Evolutionary conservation across 2,888 invertebrate species (phyloP), one percentile per base, ranked within the genome.

Genomic region (Caenorhabditis angaria): DNA sequence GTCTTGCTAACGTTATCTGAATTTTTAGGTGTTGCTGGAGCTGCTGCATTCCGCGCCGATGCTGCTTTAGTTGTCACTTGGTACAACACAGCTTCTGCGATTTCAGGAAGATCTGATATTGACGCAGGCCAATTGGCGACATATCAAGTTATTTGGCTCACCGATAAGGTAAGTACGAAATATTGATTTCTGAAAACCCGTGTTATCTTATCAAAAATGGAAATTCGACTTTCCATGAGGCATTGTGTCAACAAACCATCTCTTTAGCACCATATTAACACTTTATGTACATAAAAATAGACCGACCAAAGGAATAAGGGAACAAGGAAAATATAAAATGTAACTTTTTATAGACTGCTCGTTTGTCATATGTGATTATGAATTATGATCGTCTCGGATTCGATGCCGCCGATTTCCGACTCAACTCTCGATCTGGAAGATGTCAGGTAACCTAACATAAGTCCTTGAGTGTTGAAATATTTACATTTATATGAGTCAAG

Each of bases 361-460:
- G 86, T 65, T 78, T 86, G 53, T 94, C 95, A 0, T 99, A 96
- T 88, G 94, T 93, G 0, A 94, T 99, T 64, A 94, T 94, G 88
- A 97, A 97, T 90, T 99, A 97, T 88, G 91, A 92, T 61, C 92
- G 93, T 80, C 91, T 97, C 72, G 93, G 92, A 84, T 97, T 96
- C 95, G 94, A 94, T 69, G 93, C 94, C 8, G 82, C 84, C 66
- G 87, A 87, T 65, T 83, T 87, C 80, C 75, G 84, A 28, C 75
- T 74, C 65, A 85, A 87, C 57, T 87, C 85, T 14, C 74, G 86
- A 55, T 78, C 77, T 53, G 87, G 87, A 57, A 77, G 87, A 60
- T 87, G 87, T 74, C 81, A 81, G 62, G 85, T 85, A 65, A 51
- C 58, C 47, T 35, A 35, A 35, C 14, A 35, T 24, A n/a, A 60